Evolutionary conservation across 2,797 vertebrate genomes (phyloP).

Genomic region (Melanotaenia boesemani): DNA sequence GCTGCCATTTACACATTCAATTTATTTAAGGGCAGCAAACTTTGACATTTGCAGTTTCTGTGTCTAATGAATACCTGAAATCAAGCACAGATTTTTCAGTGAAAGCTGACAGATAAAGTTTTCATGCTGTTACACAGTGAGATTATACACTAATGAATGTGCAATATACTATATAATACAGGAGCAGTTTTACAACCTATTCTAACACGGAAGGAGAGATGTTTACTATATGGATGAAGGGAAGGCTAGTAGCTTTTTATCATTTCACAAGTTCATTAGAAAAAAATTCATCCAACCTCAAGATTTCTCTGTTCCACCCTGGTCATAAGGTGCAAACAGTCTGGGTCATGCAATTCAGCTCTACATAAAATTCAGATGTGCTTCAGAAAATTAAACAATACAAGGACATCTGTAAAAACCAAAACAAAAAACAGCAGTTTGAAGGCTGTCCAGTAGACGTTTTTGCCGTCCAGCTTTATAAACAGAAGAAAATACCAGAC

Average conservation of each 20-base stretch:
- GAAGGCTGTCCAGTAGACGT: neutral
- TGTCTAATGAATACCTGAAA: slow-evolving; percentile 48
- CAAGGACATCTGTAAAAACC: slow-evolving; percentile 7
- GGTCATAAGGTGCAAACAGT: neutral
- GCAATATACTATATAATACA: slow-evolving; percentile 18
- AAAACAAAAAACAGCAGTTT: neutral
- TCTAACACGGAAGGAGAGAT: neutral
- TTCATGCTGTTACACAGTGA: slow-evolving; percentile 53
- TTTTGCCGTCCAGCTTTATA: slow-evolving; percentile 12
- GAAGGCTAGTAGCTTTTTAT: neutral
- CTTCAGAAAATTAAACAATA: slow-evolving; percentile 24
- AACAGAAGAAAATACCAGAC: slow-evolving; percentile 42
- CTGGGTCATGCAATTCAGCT: slow-evolving; percentile 5
- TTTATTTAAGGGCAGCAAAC: slow-evolving; percentile 42
- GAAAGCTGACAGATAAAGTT: slow-evolving; percentile 45
- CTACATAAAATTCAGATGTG: slow-evolving; percentile 24
- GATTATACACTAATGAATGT: slow-evolving; percentile 36
- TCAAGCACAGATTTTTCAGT: slow-evolving; percentile 53
- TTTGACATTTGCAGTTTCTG: slow-evolving; percentile 26
- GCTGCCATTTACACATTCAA: slow-evolving; percentile 33
- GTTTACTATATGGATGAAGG: neutral
- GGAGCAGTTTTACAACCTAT: slow-evolving; percentile 19
- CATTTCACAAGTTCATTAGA: neutral
- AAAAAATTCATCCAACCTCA: neutral
- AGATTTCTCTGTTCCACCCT: neutral